phyloP scores from a whole-genome alignment of 2,113 vertebrate genomes.

The Datnioides undecimradiatus region DNA sequence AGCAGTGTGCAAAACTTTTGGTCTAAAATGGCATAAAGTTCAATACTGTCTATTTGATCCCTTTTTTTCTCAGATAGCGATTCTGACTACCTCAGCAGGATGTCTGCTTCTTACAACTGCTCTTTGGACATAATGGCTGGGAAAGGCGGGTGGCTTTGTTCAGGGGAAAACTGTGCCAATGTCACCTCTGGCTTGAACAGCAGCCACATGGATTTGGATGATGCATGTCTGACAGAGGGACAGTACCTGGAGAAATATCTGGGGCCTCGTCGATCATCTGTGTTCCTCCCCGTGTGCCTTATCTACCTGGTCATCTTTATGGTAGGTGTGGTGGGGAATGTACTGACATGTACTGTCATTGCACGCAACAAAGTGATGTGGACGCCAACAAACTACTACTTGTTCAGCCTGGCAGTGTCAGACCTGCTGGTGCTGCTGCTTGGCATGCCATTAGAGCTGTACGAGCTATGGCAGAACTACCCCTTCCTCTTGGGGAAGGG shows the following conservation, averaged over 20 bases:
- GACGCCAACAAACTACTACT: slow-evolving; percentile 95
- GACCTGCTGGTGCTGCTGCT: slow-evolving; percentile 94
- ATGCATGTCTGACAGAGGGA: slow-evolving; percentile 86
- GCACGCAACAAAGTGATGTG: slow-evolving; percentile 91
- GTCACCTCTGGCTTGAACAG: slow-evolving; percentile 59
- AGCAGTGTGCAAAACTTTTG: background rate
- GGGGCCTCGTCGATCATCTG: slow-evolving; percentile 86
- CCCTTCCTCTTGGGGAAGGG: slow-evolving; percentile 89
- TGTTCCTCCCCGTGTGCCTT: slow-evolving; percentile 89
- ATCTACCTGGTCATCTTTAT: slow-evolving; percentile 91
- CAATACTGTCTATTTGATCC: background rate
- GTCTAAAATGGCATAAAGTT: background rate
- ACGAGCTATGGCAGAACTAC: slow-evolving; percentile 95
- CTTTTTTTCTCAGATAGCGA: background rate
- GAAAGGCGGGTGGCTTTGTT: slow-evolving; percentile 29
- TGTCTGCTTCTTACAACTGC: slow-evolving; percentile 76
- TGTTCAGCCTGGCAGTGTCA: slow-evolving; percentile 93
- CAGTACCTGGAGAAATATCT: slow-evolving; percentile 86
- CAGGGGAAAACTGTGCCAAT: slow-evolving; percentile 74
- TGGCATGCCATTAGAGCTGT: slow-evolving; percentile 95
- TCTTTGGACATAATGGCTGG: slow-evolving; percentile 55
- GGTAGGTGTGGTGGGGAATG: slow-evolving; percentile 90
- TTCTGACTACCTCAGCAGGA: slow-evolving; percentile 27
- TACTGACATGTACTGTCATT: slow-evolving; percentile 91
- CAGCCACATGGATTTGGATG: slow-evolving; percentile 61